Base-by-base conservation (phyloP, 2,888 invertebrate genomes). In the Dasypolia templi region DNA sequence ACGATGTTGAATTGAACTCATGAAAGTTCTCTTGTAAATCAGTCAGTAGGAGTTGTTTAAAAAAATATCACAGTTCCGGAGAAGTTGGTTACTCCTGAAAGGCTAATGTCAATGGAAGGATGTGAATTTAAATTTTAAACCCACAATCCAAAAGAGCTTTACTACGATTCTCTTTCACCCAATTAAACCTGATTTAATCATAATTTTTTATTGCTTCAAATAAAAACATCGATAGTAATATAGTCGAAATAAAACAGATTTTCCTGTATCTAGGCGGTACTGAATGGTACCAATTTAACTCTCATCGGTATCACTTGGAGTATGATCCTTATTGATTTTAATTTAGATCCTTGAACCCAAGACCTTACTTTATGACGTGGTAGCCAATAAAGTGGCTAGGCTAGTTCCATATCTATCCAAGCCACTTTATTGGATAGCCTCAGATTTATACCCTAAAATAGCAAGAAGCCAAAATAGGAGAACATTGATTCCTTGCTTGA, bases 241-340 rank as follows among this genome's bases (percentile, higher is more conserved):
- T 22, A 55, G 17, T n/a, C 22, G 29, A 58, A 11, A 46, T 44
- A 14, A 6, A 53, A 51, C 0, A 49, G 29, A 44, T 42, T 62
- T 55, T 56, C 12, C 19, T 53, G 55, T 64, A 65, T 26, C 44
- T 58, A 58, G 44, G 49, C 62, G 78, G 42, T 79, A 79, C 68
- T n/a, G 55, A 63, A 74, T 56, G 79, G 29, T 51, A 69, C 79
- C 83, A 83, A 81, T 81, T 79, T 69, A 83, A 69, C 58, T 69
- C 42, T 29, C 79, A 83, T 79, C 66, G 62, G 62, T 77, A 74
- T 63, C 81, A 81, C 81, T 70, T 69, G 58, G 62, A 83, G 79
- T 62, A 22, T 44, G 70, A 79, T 66, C 56, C 62, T 56, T 83
- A 83, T 83, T 75, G 80, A 83, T 80, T 83, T 83, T 61, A 81